Evolutionary conservation across 2,113 vertebrate species (phyloP), one percentile per base, ranked within the genome.

Genomic region (Vanacampus margaritifer): DNA sequence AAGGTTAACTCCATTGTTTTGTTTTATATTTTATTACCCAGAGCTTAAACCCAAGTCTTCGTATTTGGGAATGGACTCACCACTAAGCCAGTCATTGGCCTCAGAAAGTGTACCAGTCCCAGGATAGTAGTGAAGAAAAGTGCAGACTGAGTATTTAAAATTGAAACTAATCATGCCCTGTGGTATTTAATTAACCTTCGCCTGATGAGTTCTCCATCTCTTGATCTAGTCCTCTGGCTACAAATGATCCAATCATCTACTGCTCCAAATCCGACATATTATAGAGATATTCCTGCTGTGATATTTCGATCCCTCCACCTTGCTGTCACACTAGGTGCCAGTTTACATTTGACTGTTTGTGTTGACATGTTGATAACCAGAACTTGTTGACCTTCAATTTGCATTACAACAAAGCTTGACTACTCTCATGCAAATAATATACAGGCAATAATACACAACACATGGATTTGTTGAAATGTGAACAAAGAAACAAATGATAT

Each of bases 101-200:
- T 69, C 54, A 69, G 56, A 65, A 78, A 64, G 13, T 56, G 53
- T 69, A 67, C 64, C 8, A 71, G 68, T 32, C 23, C 0, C 2
- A 4, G 58, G 50, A 23, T 65, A 74, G 46, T 24, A n/a, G 41
- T 51, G 39, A 1, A 79, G 67, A 77, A 56, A 63, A 79, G 48
- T 54, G 70, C 46, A 67, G 74, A 45, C 21, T 56, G 43, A 68
- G 70, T 79, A 72, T 72, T 80, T 69, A 79, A 79, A 78, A 46
- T 61, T 69, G 45, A 80, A 76, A 75, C 37, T 76, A 84, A 84
- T 76, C 60, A 69, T 53, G 54, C 70, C 72, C 72, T 2, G 1
- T 73, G 69, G 75, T 74, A 66, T 84, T 76, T 78, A 76, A 86
- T 79, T 81, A 86, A 79, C 80, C 76, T 86, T 64, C 68, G 64